Conservation (phyloP, 92 coral and sea anemone genomes). For the Blastomussa wellsi region DNA sequence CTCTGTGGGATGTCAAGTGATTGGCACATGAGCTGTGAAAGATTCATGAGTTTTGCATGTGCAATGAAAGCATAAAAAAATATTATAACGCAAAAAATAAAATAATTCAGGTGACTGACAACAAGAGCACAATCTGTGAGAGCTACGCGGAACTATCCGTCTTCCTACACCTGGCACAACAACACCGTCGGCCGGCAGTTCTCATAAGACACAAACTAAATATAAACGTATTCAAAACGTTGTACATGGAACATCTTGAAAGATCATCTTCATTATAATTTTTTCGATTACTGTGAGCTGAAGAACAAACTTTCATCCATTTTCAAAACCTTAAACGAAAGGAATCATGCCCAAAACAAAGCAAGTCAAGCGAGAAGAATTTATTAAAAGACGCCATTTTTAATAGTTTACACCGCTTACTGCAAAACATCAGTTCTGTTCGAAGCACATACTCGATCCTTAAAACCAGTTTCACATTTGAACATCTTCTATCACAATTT, state of each 20-base stretch:
- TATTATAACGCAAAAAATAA: background rate
- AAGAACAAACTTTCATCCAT: background rate
- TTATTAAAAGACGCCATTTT: conserved; percentile 31
- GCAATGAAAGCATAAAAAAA: background rate
- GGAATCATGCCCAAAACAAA: background rate
- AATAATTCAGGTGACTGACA: background rate
- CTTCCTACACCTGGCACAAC: background rate
- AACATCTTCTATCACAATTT: background rate
- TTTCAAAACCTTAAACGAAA: background rate
- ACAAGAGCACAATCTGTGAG: background rate
- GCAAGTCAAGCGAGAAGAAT: background rate
- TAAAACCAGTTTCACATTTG: background rate
- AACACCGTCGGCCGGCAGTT: too few species aligned
- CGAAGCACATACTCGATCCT: background rate
- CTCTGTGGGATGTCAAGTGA: background rate
- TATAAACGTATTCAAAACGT: background rate
- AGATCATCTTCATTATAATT: background rate
- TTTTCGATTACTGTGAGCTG: background rate
- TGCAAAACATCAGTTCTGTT: background rate
- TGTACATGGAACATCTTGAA: too few species aligned
- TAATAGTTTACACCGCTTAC: background rate
- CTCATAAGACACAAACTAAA: background rate
- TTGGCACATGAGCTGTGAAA: background rate
- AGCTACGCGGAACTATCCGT: background rate
- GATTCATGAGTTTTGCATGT: background rate